Base-by-base conservation (phyloP, 64 coral and sea anemone species). In the Stichodactyla helianthus region DNA sequence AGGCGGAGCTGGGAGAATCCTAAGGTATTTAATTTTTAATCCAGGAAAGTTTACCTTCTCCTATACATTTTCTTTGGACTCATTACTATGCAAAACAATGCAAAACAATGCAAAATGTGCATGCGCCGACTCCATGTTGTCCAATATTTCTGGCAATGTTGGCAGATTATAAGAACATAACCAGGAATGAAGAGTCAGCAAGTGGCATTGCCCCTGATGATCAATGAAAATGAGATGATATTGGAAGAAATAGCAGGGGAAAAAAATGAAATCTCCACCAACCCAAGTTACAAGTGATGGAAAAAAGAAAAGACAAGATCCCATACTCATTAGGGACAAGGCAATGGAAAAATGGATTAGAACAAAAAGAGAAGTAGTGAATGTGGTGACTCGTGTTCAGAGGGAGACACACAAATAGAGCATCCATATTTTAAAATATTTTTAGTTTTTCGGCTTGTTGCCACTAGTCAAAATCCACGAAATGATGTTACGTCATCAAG, bases 141-240 rank as follows among this genome's bases (percentile, higher is more conserved):
- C n/a, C n/a, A n/a, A n/a, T n/a, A n/a, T n/a, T n/a, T n/a, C n/a
- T n/a, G n/a, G n/a, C n/a, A n/a, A n/a, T 94, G 56, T 65, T 94
- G 58, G 61, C 77, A 94, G 88, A 94, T 54, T 94, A 79, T 70
- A 91, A 88, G 52, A 90, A 77, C 60, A 94, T 88, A 82, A 94
- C 50, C 44, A 87, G 79, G 20, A 84, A 79, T 28, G 92, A 94
- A 88, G 79, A 84, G 86, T 64, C 61, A 83, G 68, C 88, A 79
- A 79, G 84, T 68, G 88, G 93, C 22, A 90, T 90, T 26, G 74
- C 82, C 61, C 88, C 93, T 85, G 85, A 94, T 83, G 88, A 85
- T 59, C 93, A 61, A 82, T 79, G 93, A 88, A 67, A 90, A 60
- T 51, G 84, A 94, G 77, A 13, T 31, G 51, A 83, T 89, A 60